Conservation (phyloP, 92 coral and sea anemone species). For the Desmophyllum pertusum region DNA sequence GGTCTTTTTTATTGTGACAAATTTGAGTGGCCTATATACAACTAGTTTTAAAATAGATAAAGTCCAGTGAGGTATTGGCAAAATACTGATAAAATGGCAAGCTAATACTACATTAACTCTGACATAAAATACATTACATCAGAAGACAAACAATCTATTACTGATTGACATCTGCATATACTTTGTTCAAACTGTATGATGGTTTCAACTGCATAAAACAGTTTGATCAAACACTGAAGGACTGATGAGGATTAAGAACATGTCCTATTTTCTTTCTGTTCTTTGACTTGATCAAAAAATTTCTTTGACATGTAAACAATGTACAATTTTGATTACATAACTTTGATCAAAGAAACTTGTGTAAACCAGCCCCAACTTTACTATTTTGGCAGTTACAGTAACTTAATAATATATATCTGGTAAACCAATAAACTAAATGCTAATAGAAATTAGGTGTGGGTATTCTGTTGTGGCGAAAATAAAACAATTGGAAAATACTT, state of each 20-base stretch:
- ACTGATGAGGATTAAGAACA: no score
- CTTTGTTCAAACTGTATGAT: no score
- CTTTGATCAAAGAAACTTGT: no score
- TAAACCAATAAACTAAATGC: background rate
- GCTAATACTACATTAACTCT: background rate
- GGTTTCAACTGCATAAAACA: no score
- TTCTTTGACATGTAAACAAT: no score
- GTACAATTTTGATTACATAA: no score
- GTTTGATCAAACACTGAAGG: no score
- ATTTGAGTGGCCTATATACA: constrained; percentile 19
- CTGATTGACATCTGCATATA: background rate
- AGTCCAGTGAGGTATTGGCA: background rate
- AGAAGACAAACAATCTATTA: background rate
- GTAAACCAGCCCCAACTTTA: no score
- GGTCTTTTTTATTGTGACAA: constrained; percentile 23
- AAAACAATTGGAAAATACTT: background rate
- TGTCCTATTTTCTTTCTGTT: no score
- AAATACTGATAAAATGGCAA: background rate
- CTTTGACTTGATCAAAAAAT: no score
- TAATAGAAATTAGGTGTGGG: background rate
- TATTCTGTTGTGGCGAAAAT: background rate
- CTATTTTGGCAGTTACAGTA: background rate
- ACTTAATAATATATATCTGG: background rate
- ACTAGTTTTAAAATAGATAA: background rate
- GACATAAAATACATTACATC: no score